Evolutionary conservation across 2,113 vertebrate species (phyloP), one percentile per base, ranked within the genome.

Genomic region (Nesoenas mayeri): DNA sequence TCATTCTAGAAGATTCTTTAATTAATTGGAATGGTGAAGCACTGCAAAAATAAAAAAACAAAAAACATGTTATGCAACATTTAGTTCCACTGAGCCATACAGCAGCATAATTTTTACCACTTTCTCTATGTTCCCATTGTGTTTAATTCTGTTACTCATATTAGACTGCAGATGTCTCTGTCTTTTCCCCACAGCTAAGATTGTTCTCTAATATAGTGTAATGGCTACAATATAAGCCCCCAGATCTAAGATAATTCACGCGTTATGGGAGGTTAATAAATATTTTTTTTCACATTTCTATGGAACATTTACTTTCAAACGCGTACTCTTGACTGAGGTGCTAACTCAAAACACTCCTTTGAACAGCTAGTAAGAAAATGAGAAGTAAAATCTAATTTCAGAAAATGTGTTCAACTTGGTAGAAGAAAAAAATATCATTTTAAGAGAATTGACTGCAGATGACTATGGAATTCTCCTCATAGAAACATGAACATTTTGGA

Each of bases 261-360:
- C 88, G 53, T 96, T 96, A 88, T 75, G 72, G 56, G 66, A 94
- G 78, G 82, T 92, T 95, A 97, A 95, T 93, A 93, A 73, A 60
- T 88, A 24, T 57, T 80, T 94, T 97, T 97, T 88, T 71, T 28
- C 62, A 48, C 38, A 32, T 92, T 96, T 95, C 69, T 95, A 72
- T 86, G 92, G 88, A 97, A 97, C 84, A 93, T 96, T 97, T 95
- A 84, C 82, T 94, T 96, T 95, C 90, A 92, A 95, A 93, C 78
- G 95, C 79, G 91, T 81, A 86, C 66, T 28, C 36, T 70, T 66
- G 85, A 44, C 47, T 42, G 82, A 87, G 85, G 26, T 94, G 61
- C 85, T 85, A 64, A 88, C 80, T 85, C 69, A 69, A 77, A 91
- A 51, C 57, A 48, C 42, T 34, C 48, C 61, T 84, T 81, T 69